These are phyloP conservation scores for Pantelozetes paolii DNA, from an alignment of 2,888 invertebrate species.

Conservation along the genomic window DNA sequence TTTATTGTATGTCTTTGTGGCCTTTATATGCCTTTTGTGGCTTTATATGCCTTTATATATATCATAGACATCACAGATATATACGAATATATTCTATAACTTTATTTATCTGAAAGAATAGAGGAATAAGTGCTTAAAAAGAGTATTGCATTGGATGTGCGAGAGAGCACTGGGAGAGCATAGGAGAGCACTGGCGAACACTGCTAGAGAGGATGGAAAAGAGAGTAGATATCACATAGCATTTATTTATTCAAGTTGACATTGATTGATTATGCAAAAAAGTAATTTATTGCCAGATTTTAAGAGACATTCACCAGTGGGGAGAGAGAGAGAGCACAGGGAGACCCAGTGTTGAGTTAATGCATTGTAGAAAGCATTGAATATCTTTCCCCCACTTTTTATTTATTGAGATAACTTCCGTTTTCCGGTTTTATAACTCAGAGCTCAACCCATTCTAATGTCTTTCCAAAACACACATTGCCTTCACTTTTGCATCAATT, in stretches of 20 bases:
- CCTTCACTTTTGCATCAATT: constrained; percentile 4
- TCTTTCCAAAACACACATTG: not conserved
- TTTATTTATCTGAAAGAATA: constrained; percentile 33
- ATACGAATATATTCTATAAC: constrained; percentile 15
- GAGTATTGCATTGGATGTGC: not conserved
- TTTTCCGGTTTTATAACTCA: constrained; percentile 27
- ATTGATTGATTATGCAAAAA: constrained; percentile 45
- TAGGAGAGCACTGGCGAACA: constrained; percentile 8
- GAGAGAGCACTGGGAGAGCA: not conserved
- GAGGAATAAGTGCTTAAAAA: constrained; percentile 10
- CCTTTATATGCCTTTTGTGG: not conserved
- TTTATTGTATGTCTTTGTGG: constrained; percentile 36
- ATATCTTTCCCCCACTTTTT: constrained; percentile 34
- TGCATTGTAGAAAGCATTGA: constrained; percentile 23
- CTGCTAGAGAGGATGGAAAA: constrained; percentile 22
- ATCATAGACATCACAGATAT: not conserved
- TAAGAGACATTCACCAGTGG: constrained; percentile 22
- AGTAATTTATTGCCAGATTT: constrained; percentile 44
- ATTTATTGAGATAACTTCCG: constrained; percentile 36
- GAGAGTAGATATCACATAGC: constrained; percentile 30
- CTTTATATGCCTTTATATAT: constrained; percentile 1
- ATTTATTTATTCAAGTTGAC: constrained; percentile 43
- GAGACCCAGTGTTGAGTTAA: constrained; percentile 36
- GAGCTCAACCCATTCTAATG: constrained; percentile 34
- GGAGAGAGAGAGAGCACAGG: not conserved